Evolutionary conservation across 2,113 vertebrate genomes (phyloP).

Genomic region (pig (Sus scrofa)): DNA sequence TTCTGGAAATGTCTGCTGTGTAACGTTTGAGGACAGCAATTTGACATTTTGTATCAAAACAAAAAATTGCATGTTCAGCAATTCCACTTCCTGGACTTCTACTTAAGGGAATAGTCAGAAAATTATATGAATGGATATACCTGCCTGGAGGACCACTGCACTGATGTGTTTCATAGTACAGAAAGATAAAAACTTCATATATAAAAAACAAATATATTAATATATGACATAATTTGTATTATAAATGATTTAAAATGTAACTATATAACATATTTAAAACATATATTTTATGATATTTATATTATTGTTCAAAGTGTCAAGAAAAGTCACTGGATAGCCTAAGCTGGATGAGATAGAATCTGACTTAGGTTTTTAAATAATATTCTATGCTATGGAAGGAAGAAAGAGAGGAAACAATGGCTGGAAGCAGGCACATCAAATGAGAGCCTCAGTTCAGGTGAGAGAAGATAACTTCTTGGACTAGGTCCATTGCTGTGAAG

Average conservation of each 20-base stretch:
- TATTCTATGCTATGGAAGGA: not conserved
- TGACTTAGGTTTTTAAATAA: not conserved
- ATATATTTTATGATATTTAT: not conserved
- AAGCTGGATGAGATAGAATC: not conserved
- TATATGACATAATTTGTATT: not conserved
- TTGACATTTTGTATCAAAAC: not conserved
- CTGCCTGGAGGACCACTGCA: not conserved
- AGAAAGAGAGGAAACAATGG: not conserved
- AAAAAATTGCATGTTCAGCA: not conserved
- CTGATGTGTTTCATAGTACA: not conserved
- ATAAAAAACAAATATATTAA: not conserved
- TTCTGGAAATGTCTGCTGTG: not conserved
- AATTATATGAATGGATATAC: not conserved
- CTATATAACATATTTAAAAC: not conserved
- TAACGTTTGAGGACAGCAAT: not conserved
- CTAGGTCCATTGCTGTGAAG: not conserved
- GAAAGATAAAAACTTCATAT: not conserved
- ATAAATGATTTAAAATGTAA: not conserved
- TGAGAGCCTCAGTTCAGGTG: not conserved
- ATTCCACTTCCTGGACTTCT: not conserved
- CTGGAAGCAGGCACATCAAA: not conserved
- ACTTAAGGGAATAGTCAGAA: too few species aligned
- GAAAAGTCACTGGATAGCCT: not conserved
- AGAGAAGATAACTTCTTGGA: not conserved
- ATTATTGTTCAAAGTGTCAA: not conserved